Evolutionary conservation across 2,888 invertebrate genomes (phyloP).

Genomic region (Sinotaia quadrata): DNA sequence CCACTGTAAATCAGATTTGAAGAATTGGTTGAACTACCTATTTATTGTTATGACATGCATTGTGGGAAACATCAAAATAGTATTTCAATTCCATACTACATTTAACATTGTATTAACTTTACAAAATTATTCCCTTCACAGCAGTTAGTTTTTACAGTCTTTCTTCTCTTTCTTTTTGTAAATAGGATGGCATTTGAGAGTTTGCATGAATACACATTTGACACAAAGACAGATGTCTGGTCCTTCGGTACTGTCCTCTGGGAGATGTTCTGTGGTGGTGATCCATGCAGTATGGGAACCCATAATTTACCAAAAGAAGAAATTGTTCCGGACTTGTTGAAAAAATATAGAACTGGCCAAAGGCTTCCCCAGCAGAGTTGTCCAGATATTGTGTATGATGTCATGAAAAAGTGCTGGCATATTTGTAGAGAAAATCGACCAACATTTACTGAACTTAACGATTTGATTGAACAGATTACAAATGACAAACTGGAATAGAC

Average conservation of each 20-base stretch:
- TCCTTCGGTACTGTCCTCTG: constrained; percentile 7
- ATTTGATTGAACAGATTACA: background rate
- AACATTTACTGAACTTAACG: background rate
- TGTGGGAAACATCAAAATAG: too few relatives aligned
- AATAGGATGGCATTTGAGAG: constrained; percentile 3
- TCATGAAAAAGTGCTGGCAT: constrained; percentile 4
- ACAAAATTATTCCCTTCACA: too few relatives aligned
- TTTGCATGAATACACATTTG: background rate
- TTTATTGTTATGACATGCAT: too few relatives aligned
- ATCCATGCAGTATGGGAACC: background rate
- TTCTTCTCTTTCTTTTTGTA: too few relatives aligned
- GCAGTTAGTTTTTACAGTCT: too few relatives aligned
- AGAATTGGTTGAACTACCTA: too few relatives aligned
- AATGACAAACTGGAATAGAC: background rate
- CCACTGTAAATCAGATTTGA: too few relatives aligned
- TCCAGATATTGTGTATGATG: background rate
- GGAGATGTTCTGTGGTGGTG: background rate
- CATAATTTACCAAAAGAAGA: background rate
- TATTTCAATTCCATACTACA: too few relatives aligned
- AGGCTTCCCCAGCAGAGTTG: background rate
- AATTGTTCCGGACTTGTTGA: background rate
- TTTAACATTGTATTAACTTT: too few relatives aligned
- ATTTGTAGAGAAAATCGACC: background rate
- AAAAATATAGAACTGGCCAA: background rate
- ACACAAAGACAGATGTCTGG: constrained; percentile 7